Percentiles rank a stretch among this genome's conserved stretches.
These are phyloP conservation scores for Carduelis carduelis DNA, from an alignment of 2,797 vertebrate species.

Conservation along the genomic window DNA sequence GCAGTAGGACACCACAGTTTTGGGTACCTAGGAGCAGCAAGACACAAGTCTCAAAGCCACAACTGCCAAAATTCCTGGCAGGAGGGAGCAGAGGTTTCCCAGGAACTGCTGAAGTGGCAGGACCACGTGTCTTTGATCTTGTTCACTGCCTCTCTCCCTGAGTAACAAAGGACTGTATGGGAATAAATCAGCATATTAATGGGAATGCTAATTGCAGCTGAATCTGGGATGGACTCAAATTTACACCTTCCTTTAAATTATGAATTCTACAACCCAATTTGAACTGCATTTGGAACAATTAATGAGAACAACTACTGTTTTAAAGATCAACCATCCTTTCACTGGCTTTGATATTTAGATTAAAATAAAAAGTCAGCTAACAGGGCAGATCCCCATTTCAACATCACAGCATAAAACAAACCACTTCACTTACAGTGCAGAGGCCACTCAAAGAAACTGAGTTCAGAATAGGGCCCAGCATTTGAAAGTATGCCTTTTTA, in stretches of 20 bases:
- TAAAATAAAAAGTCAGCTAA: background rate
- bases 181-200: conserved; percentile 40
- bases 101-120: background rate
- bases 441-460: background rate
- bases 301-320: background rate
- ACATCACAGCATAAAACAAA: background rate
- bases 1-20: accelerated
- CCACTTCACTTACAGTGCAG: background rate
- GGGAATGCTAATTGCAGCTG: background rate
- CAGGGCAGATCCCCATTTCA: background rate
- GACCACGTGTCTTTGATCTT: background rate
- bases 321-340: background rate
- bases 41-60: background rate
- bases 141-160: background rate
- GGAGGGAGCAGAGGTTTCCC: background rate
- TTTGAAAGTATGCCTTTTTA: background rate
- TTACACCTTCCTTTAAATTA: background rate
- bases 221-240: background rate
- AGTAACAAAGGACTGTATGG: background rate
- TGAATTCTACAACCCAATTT: background rate
- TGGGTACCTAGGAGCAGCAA: background rate
- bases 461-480: background rate
- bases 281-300: background rate
- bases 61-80: background rate
- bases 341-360: background rate